phyloP scores from a whole-genome alignment of 92 coral and sea anemone genomes.

The Meandrina meandrites region DNA sequence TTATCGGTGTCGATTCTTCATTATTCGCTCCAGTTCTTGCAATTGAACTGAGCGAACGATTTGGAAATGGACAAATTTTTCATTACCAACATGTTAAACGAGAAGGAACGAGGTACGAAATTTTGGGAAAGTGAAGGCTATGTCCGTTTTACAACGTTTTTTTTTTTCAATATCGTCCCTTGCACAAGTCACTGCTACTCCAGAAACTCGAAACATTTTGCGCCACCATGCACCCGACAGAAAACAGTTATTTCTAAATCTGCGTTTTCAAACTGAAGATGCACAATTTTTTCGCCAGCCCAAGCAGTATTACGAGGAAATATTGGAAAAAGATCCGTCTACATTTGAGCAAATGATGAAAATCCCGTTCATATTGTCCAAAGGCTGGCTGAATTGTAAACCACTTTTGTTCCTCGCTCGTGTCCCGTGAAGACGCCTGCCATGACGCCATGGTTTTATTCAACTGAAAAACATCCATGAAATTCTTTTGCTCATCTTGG shows the following conservation, averaged over 20 bases:
- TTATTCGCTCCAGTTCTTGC: background rate
- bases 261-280: background rate
- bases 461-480: background rate
- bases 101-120: background rate
- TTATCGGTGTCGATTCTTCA: background rate
- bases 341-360: background rate
- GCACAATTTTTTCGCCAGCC: background rate
- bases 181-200: background rate
- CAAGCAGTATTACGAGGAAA: background rate
- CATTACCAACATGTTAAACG: background rate
- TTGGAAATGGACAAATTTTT: too few species aligned
- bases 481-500: conserved; percentile 33
- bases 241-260: background rate
- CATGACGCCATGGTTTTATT: background rate
- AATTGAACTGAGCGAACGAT: background rate
- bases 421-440: background rate
- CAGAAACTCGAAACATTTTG: background rate
- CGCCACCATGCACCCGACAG: background rate
- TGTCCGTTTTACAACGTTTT: background rate
- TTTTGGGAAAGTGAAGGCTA: background rate
- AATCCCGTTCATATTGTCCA: background rate
- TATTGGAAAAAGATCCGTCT: background rate
- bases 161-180: background rate
- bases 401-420: background rate
- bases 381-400: background rate